Evolutionary conservation across 2,797 vertebrate genomes (phyloP).

Genomic region (Pantherophis vulpinus): DNA sequence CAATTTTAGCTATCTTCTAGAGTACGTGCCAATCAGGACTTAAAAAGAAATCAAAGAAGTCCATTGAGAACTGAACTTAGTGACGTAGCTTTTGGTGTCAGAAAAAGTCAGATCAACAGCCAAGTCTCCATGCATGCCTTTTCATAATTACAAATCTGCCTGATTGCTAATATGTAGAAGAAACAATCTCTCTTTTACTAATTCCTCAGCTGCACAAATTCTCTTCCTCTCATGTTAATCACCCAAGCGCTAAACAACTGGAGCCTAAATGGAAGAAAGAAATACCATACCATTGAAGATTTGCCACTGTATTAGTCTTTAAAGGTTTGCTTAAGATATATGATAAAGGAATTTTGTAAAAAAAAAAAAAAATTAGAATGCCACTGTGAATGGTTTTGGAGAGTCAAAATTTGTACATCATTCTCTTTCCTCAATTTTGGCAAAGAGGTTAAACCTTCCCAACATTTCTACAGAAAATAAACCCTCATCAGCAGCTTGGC

Average conservation of each 20-base stretch:
- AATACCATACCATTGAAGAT: neutral
- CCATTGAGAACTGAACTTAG: neutral
- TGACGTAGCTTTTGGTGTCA: neutral
- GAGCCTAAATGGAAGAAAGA: neutral
- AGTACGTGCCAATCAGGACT: neutral
- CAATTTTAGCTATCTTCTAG: neutral
- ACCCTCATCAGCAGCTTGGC: neutral
- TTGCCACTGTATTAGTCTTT: neutral
- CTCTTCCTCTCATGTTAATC: conserved; percentile 16
- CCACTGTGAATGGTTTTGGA: neutral
- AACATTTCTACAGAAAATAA: neutral
- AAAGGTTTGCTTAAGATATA: neutral
- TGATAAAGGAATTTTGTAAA: neutral
- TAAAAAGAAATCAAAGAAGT: neutral
- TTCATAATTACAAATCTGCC: conserved; percentile 31
- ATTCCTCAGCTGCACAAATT: conserved; percentile 22
- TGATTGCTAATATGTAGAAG: neutral
- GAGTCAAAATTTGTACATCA: neutral
- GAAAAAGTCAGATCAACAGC: neutral
- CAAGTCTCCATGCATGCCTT: conserved; percentile 5
- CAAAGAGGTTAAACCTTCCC: neutral
- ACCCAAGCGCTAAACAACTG: neutral
- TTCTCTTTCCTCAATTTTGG: neutral
- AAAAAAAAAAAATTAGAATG: neutral
- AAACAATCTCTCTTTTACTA: neutral